Conservation (phyloP, 2,797 vertebrate genomes). For the Brachyalestes nurse region DNA sequence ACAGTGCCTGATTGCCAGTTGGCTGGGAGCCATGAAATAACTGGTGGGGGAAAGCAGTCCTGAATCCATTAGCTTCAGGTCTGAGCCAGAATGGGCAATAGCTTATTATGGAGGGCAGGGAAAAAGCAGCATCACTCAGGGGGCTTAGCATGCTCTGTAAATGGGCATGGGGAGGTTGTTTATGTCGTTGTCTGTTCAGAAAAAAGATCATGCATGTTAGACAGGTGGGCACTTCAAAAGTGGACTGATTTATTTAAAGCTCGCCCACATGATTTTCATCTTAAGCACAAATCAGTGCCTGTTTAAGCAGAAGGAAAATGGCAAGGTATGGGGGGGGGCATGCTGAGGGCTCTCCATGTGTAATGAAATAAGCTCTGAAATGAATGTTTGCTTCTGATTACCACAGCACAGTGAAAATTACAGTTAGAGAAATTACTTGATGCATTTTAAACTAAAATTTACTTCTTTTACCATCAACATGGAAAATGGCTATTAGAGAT, state of each 20-base stretch:
- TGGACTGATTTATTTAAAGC: slow-evolving; percentile 46
- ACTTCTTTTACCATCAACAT: too few species aligned
- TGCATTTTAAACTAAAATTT: background rate
- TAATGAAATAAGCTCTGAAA: slow-evolving; percentile 48
- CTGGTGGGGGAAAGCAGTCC: slow-evolving; percentile 43
- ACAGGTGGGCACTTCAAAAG: slow-evolving; percentile 52
- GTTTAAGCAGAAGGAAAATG: slow-evolving; percentile 61
- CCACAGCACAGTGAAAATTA: slow-evolving; percentile 34
- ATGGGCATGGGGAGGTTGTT: slow-evolving; percentile 52
- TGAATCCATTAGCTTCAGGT: slow-evolving; percentile 61
- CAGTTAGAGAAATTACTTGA: slow-evolving; percentile 42
- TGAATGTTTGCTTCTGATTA: slow-evolving; percentile 44
- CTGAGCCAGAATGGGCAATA: slow-evolving; percentile 51
- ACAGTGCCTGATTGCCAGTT: slow-evolving; percentile 60
- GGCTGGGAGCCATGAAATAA: slow-evolving; percentile 61
- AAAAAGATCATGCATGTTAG: slow-evolving; percentile 53
- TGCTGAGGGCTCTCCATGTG: slow-evolving; percentile 30
- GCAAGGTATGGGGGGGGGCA: slow-evolving; percentile 62
- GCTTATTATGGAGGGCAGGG: slow-evolving; percentile 56
- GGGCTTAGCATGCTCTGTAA: slow-evolving; percentile 47
- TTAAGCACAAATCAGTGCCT: slow-evolving; percentile 53
- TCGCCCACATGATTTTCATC: slow-evolving; percentile 51
- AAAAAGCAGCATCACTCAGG: slow-evolving; percentile 59
- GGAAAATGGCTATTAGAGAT: too few species aligned
- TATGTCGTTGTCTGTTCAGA: slow-evolving; percentile 52